A percentile compares a stretch with the other conserved stretches of the same genome.
These are phyloP conservation scores for Glaucidium brasilianum DNA, from an alignment of 2,113 vertebrate genomes.

Conservation along the genomic window DNA sequence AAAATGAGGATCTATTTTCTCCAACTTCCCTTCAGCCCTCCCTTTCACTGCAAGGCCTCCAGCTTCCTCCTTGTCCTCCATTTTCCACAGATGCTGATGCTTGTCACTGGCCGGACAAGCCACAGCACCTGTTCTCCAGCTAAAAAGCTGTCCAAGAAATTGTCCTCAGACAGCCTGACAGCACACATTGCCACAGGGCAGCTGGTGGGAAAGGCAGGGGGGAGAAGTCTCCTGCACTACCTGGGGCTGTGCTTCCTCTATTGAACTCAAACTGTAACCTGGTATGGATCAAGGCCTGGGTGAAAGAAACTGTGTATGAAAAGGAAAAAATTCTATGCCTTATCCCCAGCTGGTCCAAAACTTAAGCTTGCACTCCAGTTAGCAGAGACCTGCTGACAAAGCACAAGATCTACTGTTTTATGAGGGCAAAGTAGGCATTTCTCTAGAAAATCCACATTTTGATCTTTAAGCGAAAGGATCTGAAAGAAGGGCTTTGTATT, in stretches of 20 bases:
- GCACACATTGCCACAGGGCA: rapidly evolving
- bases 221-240: no score
- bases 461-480: not conserved
- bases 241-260: not conserved
- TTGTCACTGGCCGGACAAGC: not conserved
- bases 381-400: not conserved
- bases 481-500: not conserved
- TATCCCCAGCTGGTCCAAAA: not conserved
- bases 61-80: not conserved
- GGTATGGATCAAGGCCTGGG: not conserved
- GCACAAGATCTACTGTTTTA: not conserved
- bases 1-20: not conserved
- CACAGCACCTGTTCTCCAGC: not conserved
- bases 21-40: not conserved
- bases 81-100: not conserved
- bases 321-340: not conserved
- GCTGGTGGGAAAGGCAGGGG: not conserved
- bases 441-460: not conserved
- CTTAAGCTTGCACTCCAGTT: not conserved
- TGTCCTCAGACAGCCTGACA: not conserved
- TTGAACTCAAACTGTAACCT: not conserved
- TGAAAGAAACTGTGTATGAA: not conserved
- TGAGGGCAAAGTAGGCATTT: not conserved
- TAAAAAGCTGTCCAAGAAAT: not conserved
- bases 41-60: not conserved